Evolutionary conservation across 2,888 invertebrate species (phyloP).

Genomic region (Odontocolon sp.): DNA sequence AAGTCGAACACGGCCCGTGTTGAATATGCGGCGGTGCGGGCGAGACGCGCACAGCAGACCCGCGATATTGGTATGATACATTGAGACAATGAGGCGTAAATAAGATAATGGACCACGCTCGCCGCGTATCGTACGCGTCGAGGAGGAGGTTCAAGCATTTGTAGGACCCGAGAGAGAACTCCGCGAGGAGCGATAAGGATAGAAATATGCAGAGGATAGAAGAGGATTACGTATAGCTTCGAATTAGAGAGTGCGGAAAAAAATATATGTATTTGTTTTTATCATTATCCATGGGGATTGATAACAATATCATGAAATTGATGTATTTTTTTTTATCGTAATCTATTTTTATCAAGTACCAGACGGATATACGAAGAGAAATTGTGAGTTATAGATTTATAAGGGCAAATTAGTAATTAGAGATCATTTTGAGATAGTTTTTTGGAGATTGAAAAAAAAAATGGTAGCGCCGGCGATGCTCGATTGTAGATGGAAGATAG

Average conservation of each 20-base stretch:
- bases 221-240: not conserved
- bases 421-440: no score
- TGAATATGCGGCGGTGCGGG: slow-evolving; percentile 52
- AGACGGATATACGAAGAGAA: no score
- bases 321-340: no score
- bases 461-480: no score
- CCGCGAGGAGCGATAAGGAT: slow-evolving; percentile 8
- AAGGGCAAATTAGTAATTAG: no score
- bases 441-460: no score
- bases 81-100: slow-evolving; percentile 80
- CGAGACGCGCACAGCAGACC: slow-evolving; percentile 58
- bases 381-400: no score
- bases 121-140: slow-evolving; percentile 65
- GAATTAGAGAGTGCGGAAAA: slow-evolving; percentile 6
- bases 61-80: slow-evolving; percentile 78
- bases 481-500: slow-evolving; percentile 41
- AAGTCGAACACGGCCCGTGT: slow-evolving; percentile 27
- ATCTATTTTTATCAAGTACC: no score
- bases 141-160: slow-evolving; percentile 65
- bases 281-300: no score
- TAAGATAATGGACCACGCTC: slow-evolving; percentile 78
- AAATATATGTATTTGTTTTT: slow-evolving; percentile 17
- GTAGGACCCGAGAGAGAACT: slow-evolving; percentile 67
- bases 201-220: not conserved
- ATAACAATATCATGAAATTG: no score